Percentiles rank a stretch among this genome's conserved stretches.
These are phyloP conservation scores for Apostichopus californicus DNA, from an alignment of 35 echinoderm and acorn worm genomes.

Conservation along the genomic window DNA sequence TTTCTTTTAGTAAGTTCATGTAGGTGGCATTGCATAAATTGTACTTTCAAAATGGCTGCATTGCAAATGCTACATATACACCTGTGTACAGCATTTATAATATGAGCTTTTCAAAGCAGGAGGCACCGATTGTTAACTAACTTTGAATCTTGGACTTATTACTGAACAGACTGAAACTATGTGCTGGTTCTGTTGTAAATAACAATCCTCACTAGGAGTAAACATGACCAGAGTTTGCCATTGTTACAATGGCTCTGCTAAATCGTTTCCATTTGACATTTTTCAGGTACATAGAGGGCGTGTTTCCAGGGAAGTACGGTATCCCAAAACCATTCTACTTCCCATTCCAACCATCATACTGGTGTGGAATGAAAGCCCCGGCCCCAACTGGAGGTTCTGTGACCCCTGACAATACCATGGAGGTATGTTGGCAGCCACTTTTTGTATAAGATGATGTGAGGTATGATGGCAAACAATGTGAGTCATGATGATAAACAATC, in stretches of 20 bases:
- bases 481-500: no score
- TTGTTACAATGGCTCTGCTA: neutral
- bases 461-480: neutral
- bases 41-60: no score
- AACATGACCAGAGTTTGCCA: neutral
- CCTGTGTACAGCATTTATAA: no score
- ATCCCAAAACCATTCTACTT: conserved; percentile 91
- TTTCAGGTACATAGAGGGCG: conserved; percentile 86
- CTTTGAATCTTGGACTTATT: no score
- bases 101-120: no score
- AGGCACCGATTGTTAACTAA: no score
- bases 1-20: no score
- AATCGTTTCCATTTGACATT: neutral
- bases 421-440: neutral
- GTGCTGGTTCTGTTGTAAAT: no score
- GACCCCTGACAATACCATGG: conserved; percentile 44
- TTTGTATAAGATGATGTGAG: neutral
- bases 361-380: conserved; percentile 57
- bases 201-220: no score
- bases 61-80: no score
- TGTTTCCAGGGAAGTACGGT: conserved; percentile 92
- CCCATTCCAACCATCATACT: conserved; percentile 89
- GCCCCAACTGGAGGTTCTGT: neutral
- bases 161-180: no score
- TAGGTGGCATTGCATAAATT: no score